phyloP scores from a whole-genome alignment of 2,113 vertebrate species.

The Phaetusa simplex region DNA sequence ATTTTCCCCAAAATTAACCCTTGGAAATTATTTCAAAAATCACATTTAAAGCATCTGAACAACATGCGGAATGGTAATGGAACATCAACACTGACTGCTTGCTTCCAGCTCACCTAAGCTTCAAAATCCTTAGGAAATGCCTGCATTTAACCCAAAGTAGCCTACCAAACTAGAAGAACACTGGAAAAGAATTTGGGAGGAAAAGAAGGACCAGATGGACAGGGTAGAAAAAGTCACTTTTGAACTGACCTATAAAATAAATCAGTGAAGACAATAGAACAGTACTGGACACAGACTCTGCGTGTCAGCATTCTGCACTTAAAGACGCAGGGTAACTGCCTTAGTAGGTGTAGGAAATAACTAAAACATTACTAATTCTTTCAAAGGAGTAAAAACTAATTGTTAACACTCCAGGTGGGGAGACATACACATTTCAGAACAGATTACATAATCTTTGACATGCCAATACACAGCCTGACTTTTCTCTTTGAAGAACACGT shows the following conservation, averaged over 20 bases:
- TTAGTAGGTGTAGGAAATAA: neutral
- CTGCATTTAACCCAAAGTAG: neutral
- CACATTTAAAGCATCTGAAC: neutral
- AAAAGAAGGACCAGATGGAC: neutral
- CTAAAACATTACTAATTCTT: neutral
- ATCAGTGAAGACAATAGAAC: neutral
- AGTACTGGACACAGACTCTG: neutral
- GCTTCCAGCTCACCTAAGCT: neutral
- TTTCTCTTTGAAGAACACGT: neutral
- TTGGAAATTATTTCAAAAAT: neutral
- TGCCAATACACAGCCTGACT: accelerated
- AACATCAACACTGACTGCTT: neutral
- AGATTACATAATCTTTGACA: neutral
- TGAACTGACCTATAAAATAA: neutral
- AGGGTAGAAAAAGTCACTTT: neutral
- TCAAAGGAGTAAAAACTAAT: neutral
- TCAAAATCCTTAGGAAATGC: neutral
- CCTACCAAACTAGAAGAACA: neutral
- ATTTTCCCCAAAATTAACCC: neutral
- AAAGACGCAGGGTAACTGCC: neutral
- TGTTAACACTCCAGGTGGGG: neutral
- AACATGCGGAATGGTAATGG: neutral
- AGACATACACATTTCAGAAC: neutral
- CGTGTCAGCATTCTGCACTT: neutral
- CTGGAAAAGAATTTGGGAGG: neutral